Conservation (phyloP, 2,113 vertebrate species). For the Taurulus bubalis region DNA sequence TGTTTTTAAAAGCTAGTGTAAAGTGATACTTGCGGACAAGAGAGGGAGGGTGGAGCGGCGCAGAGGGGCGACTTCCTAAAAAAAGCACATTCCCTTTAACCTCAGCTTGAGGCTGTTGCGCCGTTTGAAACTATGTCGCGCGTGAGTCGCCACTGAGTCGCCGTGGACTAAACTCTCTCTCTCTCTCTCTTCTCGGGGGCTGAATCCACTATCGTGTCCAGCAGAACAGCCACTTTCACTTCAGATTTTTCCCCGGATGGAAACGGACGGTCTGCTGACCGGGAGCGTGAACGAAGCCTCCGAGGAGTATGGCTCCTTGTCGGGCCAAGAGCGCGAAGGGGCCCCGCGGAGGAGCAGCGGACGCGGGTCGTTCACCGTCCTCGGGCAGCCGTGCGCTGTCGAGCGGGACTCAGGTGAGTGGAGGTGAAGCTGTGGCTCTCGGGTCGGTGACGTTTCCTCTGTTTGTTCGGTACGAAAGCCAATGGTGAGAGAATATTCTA, state of each 20-base stretch:
- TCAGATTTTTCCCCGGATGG: slow-evolving; percentile 64
- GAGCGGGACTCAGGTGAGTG: slow-evolving; percentile 62
- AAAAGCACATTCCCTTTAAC: not conserved
- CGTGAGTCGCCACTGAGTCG: not conserved
- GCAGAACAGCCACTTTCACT: not conserved
- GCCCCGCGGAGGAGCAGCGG: not conserved
- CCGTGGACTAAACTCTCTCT: not conserved
- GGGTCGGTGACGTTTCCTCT: not conserved
- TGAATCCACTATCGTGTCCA: not conserved
- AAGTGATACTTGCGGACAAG: slow-evolving; percentile 29
- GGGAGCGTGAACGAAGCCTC: slow-evolving; percentile 28
- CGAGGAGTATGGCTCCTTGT: slow-evolving; percentile 59
- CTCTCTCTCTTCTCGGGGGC: too few species aligned
- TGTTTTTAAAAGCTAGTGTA: slow-evolving; percentile 12
- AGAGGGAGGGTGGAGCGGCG: slow-evolving; percentile 17
- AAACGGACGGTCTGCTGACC: slow-evolving; percentile 73
- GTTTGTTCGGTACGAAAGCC: not conserved
- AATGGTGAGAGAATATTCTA: not conserved
- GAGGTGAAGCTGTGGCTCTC: not conserved
- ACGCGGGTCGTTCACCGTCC: slow-evolving; percentile 43
- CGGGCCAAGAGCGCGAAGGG: not conserved
- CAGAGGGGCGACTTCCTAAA: slow-evolving; percentile 53
- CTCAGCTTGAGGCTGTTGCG: not conserved
- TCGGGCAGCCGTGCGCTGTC: slow-evolving; percentile 13
- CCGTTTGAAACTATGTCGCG: not conserved